A percentile compares a stretch with the other conserved stretches of the same genome.
phyloP scores from a whole-genome alignment of 30 jellyfish, hydroid and myxozoan genomes.

The Haliclystus octoradiatus region DNA sequence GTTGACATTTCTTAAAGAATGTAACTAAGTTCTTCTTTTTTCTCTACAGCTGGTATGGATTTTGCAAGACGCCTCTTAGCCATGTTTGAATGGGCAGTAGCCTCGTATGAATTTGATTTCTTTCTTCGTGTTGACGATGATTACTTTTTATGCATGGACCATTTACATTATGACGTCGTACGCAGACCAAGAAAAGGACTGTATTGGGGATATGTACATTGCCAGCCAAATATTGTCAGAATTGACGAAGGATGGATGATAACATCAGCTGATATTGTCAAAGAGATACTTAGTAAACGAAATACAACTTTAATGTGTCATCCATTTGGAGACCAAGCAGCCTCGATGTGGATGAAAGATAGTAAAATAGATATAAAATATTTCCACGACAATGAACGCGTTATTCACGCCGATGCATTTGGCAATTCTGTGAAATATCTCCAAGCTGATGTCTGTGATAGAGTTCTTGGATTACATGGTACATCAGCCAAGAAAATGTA shows the following conservation, averaged over 20 bases:
- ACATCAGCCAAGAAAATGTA: constrained; percentile 55
- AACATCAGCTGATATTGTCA: constrained; percentile 47
- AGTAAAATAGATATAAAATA: constrained; percentile 48
- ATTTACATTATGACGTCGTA: constrained; percentile 67
- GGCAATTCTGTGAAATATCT: constrained; percentile 10
- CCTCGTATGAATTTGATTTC: constrained; percentile 40
- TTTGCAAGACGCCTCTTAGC: constrained; percentile 72
- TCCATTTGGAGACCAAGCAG: constrained; percentile 97
- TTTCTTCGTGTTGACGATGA: constrained; percentile 90
- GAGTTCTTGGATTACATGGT: constrained; percentile 71
- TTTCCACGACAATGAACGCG: constrained; percentile 73
- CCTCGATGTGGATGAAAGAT: constrained; percentile 71
- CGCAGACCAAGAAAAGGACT: constrained; percentile 51
- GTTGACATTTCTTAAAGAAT: no score
- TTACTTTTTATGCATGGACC: constrained; percentile 71
- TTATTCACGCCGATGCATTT: constrained; percentile 65
- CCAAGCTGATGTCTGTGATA: constrained; percentile 37
- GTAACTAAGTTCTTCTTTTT: not conserved
- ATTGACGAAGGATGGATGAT: constrained; percentile 96
- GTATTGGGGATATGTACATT: constrained; percentile 91
- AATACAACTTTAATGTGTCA: constrained; percentile 73
- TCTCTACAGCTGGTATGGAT: constrained; percentile 58
- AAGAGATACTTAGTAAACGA: constrained; percentile 48
- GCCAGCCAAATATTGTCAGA: constrained; percentile 52
- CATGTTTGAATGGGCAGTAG: constrained; percentile 68